Evolutionary conservation across 2,113 vertebrate genomes (phyloP), one percentile per base, ranked within the genome.

Genomic region (Eulemur rufifrons): DNA sequence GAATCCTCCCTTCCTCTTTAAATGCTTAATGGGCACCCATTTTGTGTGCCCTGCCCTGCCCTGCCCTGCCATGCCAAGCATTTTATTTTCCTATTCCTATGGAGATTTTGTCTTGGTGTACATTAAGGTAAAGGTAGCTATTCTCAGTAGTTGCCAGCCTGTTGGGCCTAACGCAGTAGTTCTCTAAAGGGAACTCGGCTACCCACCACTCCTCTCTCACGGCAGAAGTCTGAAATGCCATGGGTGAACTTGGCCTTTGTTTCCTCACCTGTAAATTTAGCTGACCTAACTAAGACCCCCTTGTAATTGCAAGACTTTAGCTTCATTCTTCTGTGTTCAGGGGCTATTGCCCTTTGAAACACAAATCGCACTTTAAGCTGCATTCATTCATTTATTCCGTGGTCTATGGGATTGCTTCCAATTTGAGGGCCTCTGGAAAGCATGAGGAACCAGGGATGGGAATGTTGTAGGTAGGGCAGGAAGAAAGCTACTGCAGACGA

Each of bases 361-460:
- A 56, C 39, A 47, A 78, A 1, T 42, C 91, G 23, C 52, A 37
- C 69, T 64, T 66, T 71, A 64, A 82, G 8, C n/a, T 85, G 17
- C 52, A 6, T 52, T 93, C 29, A 39, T 95, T 87, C 59, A 54
- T 86, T 66, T 63, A 45, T 81, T 64, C 17, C 45, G 20, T 14
- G 50, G 25, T 27, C 20, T 94, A 37, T 54, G 9, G 59, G 34
- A 34, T 69, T 34, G 54, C 18, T 45, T 81, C 61, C 17, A 42
- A 50, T 29, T 25, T 63, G 42, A 74, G 61, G 34, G 54, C 18
- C 50, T 52, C 37, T 66, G 21, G 56, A 84, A 77, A 89, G 3
- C 11, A 0, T 3, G 14, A 68, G 29, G 25, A 42, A 27, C 2
- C 18, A 1, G 18, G 39, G 18, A 10, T 27, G 0, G 13, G 4